Base-by-base conservation (phyloP, 2,888 invertebrate species). In the Hirtodrosophila histrioides region DNA sequence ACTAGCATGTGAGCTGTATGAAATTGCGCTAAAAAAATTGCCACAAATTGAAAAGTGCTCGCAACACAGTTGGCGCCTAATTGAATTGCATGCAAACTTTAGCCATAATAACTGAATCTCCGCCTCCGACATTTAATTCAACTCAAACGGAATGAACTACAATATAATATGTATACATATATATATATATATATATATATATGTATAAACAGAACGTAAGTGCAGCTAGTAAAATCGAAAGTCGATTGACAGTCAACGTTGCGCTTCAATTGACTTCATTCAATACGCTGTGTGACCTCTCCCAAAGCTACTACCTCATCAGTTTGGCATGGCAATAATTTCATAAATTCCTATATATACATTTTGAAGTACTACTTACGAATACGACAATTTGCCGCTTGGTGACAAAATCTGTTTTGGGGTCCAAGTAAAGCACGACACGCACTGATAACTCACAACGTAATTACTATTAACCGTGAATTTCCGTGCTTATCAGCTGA, bases 11-110 rank as follows among this genome's bases (percentile, higher is more conserved):
- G 64, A 53, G 63, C 48, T 36, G 12, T 56, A 31, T 39, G 24
- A 51, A 58, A 63, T 46, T 58, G 62, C 62, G 44, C 49, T n/a
- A n/a, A n/a, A 37, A 46, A 68, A 48, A 35, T 57, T 60, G 53
- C 41, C 44, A 45, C 54, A 71, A 86, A 82, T 85, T 85, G 87
- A 82, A 84, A 75, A 75, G 73, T 69, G 69, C 58, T 65, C 75
- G 69, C 78, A 69, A 67, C 54, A 49, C 69, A 71, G 56, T 81
- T 75, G 53, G 45, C 65, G 61, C 27, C 73, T 73, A 88, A 85
- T 85, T 88, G 86, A 86, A 83, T 75, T 88, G 86, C 88, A 83
- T 86, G 88, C 75, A 67, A 77, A 68, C 68, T 65, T 9, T 29
- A 53, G 11, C 11, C 54, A 8, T 45, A 60, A 57, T 57, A 41